phyloP scores from a whole-genome alignment of 2,113 vertebrate genomes.

The Rhinoderma darwinii region DNA sequence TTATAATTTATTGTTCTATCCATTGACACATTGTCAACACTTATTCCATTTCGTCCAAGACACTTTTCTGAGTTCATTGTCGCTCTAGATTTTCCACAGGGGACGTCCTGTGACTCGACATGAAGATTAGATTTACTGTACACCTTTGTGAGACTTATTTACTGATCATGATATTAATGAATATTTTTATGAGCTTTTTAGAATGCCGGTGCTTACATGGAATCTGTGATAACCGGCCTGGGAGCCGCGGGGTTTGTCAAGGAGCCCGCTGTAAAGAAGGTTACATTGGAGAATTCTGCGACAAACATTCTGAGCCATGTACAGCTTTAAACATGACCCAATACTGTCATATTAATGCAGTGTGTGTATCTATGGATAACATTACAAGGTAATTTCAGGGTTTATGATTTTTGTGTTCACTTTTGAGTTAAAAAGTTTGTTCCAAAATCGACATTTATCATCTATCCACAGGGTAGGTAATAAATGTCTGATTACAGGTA shows the following conservation, averaged over 20 bases:
- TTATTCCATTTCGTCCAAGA: too few relatives aligned
- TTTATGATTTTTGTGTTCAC: not conserved
- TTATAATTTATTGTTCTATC: too few relatives aligned
- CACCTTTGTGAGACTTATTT: too few relatives aligned
- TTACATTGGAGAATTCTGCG: constrained; percentile 84
- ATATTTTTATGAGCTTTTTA: too few relatives aligned
- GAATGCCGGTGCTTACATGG: constrained; percentile 91
- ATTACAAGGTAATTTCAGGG: constrained; percentile 65
- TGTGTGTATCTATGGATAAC: constrained; percentile 70
- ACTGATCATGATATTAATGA: not conserved
- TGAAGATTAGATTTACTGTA: too few relatives aligned
- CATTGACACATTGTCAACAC: too few relatives aligned
- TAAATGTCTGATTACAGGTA: too few relatives aligned
- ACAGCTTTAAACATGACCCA: constrained; percentile 68
- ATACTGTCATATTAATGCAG: constrained; percentile 84
- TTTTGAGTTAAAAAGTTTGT: not conserved
- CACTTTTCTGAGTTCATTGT: too few relatives aligned
- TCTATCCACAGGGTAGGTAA: too few relatives aligned
- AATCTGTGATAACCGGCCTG: constrained; percentile 92
- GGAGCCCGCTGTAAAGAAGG: constrained; percentile 80
- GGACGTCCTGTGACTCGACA: too few relatives aligned
- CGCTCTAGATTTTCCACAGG: too few relatives aligned
- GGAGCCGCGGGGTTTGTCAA: constrained; percentile 83
- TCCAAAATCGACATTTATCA: too few relatives aligned
- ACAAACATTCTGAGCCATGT: constrained; percentile 76